A percentile compares a stretch with the other conserved stretches of the same genome.
Evolutionary conservation across 2,888 invertebrate genomes (phyloP).

Genomic region (Onchidella celtica): DNA sequence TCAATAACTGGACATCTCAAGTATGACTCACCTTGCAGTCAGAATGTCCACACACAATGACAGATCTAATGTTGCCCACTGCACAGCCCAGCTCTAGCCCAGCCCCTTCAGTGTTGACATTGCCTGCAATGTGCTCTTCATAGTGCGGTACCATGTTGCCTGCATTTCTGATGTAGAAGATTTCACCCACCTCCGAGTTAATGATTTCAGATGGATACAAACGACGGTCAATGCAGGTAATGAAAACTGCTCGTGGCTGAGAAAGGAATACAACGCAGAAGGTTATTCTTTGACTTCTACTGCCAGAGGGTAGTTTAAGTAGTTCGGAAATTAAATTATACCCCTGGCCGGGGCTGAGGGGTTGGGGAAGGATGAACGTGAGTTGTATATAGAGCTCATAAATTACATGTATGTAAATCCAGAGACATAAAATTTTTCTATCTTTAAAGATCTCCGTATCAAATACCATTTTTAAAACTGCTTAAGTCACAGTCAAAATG

Average conservation of each 20-base stretch:
- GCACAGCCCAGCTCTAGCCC: conserved; percentile 97
- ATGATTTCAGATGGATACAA: conserved; percentile 98
- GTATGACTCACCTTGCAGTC: conserved; percentile 89
- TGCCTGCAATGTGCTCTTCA: conserved; percentile 90
- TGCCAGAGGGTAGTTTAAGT: too few species aligned
- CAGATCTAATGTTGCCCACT: conserved; percentile 92
- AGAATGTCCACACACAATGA: conserved; percentile 98
- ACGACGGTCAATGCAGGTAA: conserved; percentile 98
- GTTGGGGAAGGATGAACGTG: too few species aligned
- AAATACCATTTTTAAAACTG: too few species aligned
- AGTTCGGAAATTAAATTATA: too few species aligned
- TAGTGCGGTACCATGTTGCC: conserved; percentile 96
- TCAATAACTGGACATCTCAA: too few species aligned
- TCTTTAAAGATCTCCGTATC: too few species aligned
- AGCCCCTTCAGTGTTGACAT: conserved; percentile 96
- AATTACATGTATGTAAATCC: too few species aligned
- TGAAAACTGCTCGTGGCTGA: conserved; percentile 97
- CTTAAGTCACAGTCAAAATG: too few species aligned
- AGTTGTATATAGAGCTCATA: too few species aligned
- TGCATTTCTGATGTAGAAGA: conserved; percentile 98
- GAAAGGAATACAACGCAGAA: conserved; percentile 39
- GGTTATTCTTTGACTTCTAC: too few species aligned
- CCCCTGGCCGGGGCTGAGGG: too few species aligned
- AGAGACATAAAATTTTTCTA: too few species aligned
- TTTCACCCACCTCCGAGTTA: conserved; percentile 96